Conservation (phyloP, 2,797 vertebrate species). For the Lepus townsendii region DNA sequence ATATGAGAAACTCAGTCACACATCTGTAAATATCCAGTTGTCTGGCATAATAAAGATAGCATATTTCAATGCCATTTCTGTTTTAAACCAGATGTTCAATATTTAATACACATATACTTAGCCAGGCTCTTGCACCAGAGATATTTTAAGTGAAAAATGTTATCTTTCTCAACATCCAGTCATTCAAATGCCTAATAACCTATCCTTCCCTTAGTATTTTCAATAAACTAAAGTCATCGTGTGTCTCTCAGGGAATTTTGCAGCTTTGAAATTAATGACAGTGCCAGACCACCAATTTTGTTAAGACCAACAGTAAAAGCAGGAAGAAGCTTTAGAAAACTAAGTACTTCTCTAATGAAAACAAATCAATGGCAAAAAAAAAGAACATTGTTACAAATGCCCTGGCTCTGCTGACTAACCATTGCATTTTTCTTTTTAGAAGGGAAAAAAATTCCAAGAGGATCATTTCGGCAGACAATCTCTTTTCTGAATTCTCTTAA, state of each 20-base stretch:
- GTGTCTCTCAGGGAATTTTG: constrained; percentile 63
- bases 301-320: constrained; percentile 68
- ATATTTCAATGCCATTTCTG: constrained; percentile 45
- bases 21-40: constrained; percentile 49
- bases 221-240: constrained; percentile 55
- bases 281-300: constrained; percentile 49
- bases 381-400: constrained; percentile 78
- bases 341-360: constrained; percentile 79
- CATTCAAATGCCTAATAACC: constrained; percentile 60
- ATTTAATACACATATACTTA: constrained; percentile 48
- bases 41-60: background rate
- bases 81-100: constrained; percentile 55
- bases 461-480: constrained; percentile 32
- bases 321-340: constrained; percentile 66
- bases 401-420: constrained; percentile 63
- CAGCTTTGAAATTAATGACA: constrained; percentile 72
- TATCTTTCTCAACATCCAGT: constrained; percentile 56
- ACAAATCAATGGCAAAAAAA: constrained; percentile 81
- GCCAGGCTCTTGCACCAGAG: background rate
- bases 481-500: constrained; percentile 66
- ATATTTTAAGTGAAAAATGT: constrained; percentile 65
- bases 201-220: constrained; percentile 63
- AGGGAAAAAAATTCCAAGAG: constrained; percentile 44
- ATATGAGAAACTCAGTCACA: constrained; percentile 36
- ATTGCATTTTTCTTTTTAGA: constrained; percentile 74